Evolutionary conservation across 2,888 invertebrate genomes (phyloP).

Genomic region (Hydrotaea cyrtoneurina): DNA sequence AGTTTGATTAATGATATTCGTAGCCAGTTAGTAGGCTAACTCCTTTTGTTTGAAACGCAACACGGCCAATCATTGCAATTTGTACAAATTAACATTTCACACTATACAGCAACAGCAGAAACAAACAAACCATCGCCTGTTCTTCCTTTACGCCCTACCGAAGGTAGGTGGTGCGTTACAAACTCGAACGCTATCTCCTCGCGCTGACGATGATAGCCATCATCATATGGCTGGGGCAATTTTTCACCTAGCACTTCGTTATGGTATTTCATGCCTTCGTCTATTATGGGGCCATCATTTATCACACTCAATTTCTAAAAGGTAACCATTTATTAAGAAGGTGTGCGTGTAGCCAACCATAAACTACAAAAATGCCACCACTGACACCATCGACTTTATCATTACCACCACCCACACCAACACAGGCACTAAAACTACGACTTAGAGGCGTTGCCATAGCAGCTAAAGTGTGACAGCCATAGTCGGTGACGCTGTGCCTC

Average conservation of each 20-base stretch:
- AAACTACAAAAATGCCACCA: slow-evolving; percentile 55
- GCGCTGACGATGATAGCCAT: background rate
- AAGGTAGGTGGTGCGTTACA: slow-evolving; percentile 28
- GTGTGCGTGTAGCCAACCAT: slow-evolving; percentile 63
- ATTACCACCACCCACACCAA: slow-evolving; percentile 1
- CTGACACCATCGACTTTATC: background rate
- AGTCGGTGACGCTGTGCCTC: background rate
- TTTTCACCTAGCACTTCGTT: slow-evolving; percentile 1
- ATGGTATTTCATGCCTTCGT: slow-evolving; percentile 39
- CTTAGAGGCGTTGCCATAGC: too few species aligned
- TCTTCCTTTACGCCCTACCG: too few species aligned
- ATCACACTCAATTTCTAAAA: slow-evolving; percentile 65
- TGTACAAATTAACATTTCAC: slow-evolving; percentile 64
- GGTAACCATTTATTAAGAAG: slow-evolving; percentile 58
- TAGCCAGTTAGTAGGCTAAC: background rate
- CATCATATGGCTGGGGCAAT: slow-evolving; percentile 55
- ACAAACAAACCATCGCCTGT: too few species aligned
- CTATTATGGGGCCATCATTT: slow-evolving; percentile 57
- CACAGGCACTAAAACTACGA: background rate
- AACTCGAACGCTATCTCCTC: background rate
- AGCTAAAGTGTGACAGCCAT: too few species aligned
- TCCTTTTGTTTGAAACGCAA: slow-evolving; percentile 5
- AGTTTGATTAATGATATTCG: slow-evolving; percentile 44
- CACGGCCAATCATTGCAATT: slow-evolving; percentile 53
- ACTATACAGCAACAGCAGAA: slow-evolving; percentile 30